These are phyloP conservation scores for Cheilosia urbana DNA, from an alignment of 2,888 invertebrate species.

Conservation along the genomic window DNA sequence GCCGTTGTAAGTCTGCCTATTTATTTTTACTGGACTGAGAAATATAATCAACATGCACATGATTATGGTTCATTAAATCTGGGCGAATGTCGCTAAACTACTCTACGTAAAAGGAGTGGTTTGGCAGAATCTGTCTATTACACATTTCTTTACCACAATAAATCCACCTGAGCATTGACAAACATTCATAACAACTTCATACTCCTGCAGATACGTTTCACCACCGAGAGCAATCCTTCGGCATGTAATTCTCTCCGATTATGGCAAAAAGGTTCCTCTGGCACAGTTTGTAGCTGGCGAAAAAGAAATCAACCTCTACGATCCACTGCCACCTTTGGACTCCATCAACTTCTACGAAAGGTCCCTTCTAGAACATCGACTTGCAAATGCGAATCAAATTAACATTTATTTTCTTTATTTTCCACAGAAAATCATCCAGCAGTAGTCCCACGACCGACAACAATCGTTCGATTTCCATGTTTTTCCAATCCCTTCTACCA, in stretches of 20 bases:
- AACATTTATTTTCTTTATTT: slow-evolving; percentile 1
- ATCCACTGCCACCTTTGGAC: slow-evolving; percentile 91
- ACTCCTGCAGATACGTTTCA: slow-evolving; percentile 73
- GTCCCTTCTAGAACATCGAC: slow-evolving; percentile 73
- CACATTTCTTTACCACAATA: too few relatives aligned
- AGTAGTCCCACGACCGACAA: slow-evolving; percentile 79
- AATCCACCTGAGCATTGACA: too few relatives aligned
- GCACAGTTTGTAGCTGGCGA: slow-evolving; percentile 82
- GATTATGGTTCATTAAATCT: too few relatives aligned
- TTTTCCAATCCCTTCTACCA: slow-evolving; percentile 90
- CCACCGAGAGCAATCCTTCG: slow-evolving; percentile 83
- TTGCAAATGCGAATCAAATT: neutral
- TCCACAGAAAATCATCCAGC: slow-evolving; percentile 80
- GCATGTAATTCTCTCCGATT: slow-evolving; percentile 84
- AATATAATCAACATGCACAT: too few relatives aligned
- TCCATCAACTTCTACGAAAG: slow-evolving; percentile 89
- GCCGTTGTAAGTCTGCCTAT: too few relatives aligned
- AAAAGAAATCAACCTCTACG: slow-evolving; percentile 87
- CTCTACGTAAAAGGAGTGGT: too few relatives aligned
- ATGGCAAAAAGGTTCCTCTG: slow-evolving; percentile 84
- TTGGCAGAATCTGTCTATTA: too few relatives aligned
- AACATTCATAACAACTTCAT: neutral
- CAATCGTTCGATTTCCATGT: slow-evolving; percentile 85
- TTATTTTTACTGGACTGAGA: too few relatives aligned
- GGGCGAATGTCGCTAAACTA: too few relatives aligned